Conservation (phyloP, 2,113 vertebrate species). For the Scalopus aquaticus region DNA sequence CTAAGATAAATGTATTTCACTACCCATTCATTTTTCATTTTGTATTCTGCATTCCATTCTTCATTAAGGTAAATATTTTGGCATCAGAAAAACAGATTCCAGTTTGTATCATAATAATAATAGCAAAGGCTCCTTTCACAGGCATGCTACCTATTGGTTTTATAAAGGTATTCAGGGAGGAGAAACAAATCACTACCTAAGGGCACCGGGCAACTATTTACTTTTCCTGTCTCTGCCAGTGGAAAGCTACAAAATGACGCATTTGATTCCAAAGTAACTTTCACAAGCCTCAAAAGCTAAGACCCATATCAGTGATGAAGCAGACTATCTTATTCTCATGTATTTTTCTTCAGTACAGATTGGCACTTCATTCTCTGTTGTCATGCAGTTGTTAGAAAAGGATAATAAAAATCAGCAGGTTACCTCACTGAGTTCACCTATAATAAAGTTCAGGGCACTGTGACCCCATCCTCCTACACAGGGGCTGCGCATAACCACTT, state of each 20-base stretch:
- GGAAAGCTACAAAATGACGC: conserved; percentile 9
- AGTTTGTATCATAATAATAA: conserved; percentile 32
- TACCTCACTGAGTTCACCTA: not conserved
- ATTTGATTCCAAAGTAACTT: not conserved
- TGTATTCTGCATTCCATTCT: conserved; percentile 56
- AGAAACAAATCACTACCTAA: not conserved
- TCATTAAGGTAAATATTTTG: conserved; percentile 66
- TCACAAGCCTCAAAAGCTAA: not conserved
- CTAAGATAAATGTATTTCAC: conserved; percentile 76
- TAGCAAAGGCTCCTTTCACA: not conserved
- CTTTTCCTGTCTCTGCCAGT: not conserved
- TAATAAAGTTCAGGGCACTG: not conserved
- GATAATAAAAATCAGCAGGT: not conserved
- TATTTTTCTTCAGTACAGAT: not conserved
- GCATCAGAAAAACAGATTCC: conserved; percentile 65
- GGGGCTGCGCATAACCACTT: no score
- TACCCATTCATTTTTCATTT: conserved; percentile 76
- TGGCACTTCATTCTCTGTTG: not conserved
- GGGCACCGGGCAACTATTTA: not conserved
- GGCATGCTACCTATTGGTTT: not conserved
- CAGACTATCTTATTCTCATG: not conserved
- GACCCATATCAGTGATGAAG: not conserved
- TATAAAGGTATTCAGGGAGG: not conserved
- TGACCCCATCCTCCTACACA: not conserved
- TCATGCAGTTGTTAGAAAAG: not conserved